phyloP scores from a whole-genome alignment of 2,888 invertebrate species.

The Lithosia quadra region DNA sequence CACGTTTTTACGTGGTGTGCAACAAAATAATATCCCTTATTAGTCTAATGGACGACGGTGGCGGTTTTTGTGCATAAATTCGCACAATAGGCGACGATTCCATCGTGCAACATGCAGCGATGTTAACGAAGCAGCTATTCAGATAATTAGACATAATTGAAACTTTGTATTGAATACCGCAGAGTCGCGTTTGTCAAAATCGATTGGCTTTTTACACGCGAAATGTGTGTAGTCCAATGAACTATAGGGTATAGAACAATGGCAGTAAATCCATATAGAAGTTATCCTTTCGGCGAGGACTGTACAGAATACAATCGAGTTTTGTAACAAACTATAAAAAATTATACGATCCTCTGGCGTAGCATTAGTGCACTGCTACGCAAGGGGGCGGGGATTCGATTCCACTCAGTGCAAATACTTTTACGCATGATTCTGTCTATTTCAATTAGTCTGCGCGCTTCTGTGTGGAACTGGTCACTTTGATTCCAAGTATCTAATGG shows the following conservation, averaged over 20 bases:
- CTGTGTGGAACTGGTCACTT: no score
- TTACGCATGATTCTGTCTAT: no score
- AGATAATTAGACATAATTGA: conserved; percentile 46
- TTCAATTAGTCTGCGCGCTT: no score
- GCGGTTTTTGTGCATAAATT: conserved; percentile 35
- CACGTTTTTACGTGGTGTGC: no score
- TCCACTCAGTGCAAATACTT: no score
- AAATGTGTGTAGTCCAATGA: background rate
- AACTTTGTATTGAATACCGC: conserved; percentile 44
- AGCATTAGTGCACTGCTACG: no score
- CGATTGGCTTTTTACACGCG: conserved; percentile 18
- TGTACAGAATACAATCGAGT: background rate
- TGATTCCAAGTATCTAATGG: no score
- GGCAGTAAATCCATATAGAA: background rate
- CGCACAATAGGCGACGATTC: conserved; percentile 37
- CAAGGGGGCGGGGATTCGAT: no score
- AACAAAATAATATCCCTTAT: conserved; percentile 30
- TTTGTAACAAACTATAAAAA: no score
- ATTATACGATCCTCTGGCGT: no score
- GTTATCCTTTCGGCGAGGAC: background rate
- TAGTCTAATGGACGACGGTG: conserved; percentile 41
- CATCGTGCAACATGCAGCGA: conserved; percentile 26
- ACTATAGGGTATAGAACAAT: background rate
- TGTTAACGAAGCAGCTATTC: conserved; percentile 42
- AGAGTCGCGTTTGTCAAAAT: conserved; percentile 29